Evolutionary conservation across 2,113 vertebrate genomes (phyloP).

Genomic region (Pseudonaja textilis): DNA sequence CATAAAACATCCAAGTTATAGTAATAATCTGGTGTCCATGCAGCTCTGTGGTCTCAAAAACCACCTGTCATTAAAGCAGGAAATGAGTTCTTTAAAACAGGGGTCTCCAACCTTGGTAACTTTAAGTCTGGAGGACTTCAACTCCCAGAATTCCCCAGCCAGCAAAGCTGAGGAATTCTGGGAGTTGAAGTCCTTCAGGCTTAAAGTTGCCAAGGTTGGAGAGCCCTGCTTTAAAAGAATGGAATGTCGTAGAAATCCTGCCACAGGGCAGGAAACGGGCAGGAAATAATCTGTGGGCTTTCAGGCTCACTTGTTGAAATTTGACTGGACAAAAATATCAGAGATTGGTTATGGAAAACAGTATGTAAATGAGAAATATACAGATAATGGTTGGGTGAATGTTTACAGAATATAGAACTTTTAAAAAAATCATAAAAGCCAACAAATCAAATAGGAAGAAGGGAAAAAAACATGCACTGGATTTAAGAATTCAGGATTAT

Average conservation of each 20-base stretch:
- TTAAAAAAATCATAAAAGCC: neutral
- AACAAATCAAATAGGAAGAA: neutral
- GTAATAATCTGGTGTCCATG: neutral
- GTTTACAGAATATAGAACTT: neutral
- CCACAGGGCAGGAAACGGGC: conserved; percentile 5
- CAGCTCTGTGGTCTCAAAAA: neutral
- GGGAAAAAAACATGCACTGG: neutral
- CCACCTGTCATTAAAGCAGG: conserved; percentile 7
- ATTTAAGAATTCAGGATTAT: neutral
- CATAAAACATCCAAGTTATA: neutral
- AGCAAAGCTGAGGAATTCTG: too few relatives aligned
- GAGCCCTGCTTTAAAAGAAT: neutral
- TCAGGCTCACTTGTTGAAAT: conserved; percentile 12
- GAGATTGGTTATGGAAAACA: neutral
- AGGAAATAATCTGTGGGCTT: conserved; percentile 17
- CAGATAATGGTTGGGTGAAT: neutral
- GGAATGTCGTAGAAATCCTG: conserved; percentile 17
- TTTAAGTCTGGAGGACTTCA: too few relatives aligned
- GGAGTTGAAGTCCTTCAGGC: too few relatives aligned
- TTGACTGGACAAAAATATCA: conserved; percentile 10
- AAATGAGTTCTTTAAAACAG: conserved; percentile 19
- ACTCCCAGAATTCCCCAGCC: too few relatives aligned
- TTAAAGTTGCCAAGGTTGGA: too few relatives aligned
- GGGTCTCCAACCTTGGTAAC: too few relatives aligned
- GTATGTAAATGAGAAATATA: neutral